Evolutionary conservation across 2,888 invertebrate species (phyloP).

Genomic region (Anagyrus pseudococci): DNA sequence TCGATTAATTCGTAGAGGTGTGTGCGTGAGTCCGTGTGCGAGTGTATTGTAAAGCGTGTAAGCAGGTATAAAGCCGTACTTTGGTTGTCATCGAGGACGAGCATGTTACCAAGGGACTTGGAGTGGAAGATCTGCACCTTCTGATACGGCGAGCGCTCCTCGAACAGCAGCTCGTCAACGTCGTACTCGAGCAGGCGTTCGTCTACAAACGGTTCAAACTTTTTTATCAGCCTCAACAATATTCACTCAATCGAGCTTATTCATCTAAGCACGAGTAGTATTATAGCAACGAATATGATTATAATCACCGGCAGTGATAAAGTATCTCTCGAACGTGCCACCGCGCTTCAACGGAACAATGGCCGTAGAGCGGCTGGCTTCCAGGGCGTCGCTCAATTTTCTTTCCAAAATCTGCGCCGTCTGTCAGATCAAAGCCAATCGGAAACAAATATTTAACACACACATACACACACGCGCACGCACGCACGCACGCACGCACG

Average conservation of each 20-base stretch:
- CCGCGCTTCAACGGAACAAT: conserved; percentile 78
- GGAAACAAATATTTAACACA: background rate
- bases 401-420: background rate
- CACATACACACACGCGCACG: background rate
- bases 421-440: background rate
- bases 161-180: conserved; percentile 81
- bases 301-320: conserved; percentile 83
- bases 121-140: conserved; percentile 92
- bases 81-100: conserved; percentile 89
- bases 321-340: conserved; percentile 81
- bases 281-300: conserved; percentile 53
- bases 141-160: conserved; percentile 84
- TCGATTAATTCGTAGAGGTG: background rate
- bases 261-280: too few relatives aligned
- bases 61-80: too few relatives aligned
- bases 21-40: background rate
- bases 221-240: background rate
- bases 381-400: background rate
- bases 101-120: conserved; percentile 85
- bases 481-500: too few relatives aligned
- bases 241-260: background rate
- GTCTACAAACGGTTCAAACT: conserved; percentile 67
- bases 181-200: conserved; percentile 90
- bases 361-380: background rate
- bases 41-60: too few relatives aligned